These are phyloP conservation scores for Fulmarus glacialis DNA, from an alignment of 2,113 vertebrate species.

Conservation along the genomic window DNA sequence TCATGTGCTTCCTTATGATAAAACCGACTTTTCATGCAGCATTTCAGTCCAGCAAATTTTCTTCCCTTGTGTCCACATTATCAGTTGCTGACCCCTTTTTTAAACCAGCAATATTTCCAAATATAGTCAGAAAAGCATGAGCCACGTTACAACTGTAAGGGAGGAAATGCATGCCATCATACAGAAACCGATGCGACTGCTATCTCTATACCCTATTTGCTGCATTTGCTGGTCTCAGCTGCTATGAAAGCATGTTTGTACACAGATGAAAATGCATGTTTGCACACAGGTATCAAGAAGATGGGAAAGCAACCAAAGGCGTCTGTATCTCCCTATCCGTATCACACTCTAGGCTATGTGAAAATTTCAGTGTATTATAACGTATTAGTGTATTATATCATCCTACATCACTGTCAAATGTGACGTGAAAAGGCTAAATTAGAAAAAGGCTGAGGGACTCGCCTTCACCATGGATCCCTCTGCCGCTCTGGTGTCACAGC, in stretches of 20 bases:
- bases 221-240: neutral
- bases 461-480: accelerated
- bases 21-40: neutral
- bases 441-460: neutral
- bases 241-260: neutral
- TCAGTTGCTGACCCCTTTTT: neutral
- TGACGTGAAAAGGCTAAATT: neutral
- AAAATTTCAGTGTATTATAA: neutral
- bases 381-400: neutral
- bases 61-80: neutral
- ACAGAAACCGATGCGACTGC: neutral
- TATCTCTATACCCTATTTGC: neutral
- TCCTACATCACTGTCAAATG: neutral
- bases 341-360: neutral
- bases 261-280: neutral
- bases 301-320: neutral
- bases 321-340: neutral
- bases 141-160: neutral
- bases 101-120: neutral
- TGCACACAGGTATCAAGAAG: neutral
- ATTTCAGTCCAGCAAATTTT: neutral
- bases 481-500: neutral
- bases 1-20: slow-evolving; percentile 21
- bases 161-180: neutral
- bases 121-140: neutral